These are phyloP conservation scores for Tanypteryx hageni DNA, from an alignment of 2,888 invertebrate genomes.

Conservation along the genomic window DNA sequence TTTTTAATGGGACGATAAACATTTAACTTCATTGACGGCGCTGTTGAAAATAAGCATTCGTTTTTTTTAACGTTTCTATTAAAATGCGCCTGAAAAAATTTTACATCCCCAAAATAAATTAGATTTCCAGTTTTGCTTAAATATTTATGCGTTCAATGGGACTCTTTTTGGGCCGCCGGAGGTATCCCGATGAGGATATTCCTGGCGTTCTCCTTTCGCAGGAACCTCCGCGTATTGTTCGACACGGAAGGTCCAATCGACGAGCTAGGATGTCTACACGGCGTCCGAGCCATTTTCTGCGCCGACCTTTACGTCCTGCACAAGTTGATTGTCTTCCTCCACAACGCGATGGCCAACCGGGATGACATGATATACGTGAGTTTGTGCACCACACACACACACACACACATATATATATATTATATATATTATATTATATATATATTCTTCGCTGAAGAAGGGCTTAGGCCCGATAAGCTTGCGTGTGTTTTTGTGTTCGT, in stretches of 20 bases:
- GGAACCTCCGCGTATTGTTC: constrained; percentile 34
- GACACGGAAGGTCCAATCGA: constrained; percentile 21
- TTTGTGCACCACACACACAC: too few relatives aligned
- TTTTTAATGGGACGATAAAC: too few relatives aligned
- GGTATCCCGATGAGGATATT: not conserved
- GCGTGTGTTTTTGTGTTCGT: too few relatives aligned
- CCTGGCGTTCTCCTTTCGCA: constrained; percentile 54
- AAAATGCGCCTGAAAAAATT: too few relatives aligned
- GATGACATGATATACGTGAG: constrained; percentile 24
- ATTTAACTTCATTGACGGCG: too few relatives aligned
- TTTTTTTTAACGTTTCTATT: too few relatives aligned
- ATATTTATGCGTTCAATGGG: not conserved
- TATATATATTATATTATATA: too few relatives aligned
- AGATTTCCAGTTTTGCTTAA: not conserved
- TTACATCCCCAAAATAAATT: too few relatives aligned
- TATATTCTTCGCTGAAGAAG: too few relatives aligned
- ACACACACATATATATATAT: too few relatives aligned
- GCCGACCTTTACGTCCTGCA: constrained; percentile 43
- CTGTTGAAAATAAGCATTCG: too few relatives aligned
- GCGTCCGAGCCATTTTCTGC: constrained; percentile 2
- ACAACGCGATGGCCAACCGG: constrained; percentile 43
- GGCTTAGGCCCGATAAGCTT: too few relatives aligned
- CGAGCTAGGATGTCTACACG: constrained; percentile 60
- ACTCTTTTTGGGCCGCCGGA: not conserved
- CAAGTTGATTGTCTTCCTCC: not conserved